Conservation (phyloP, 2,113 vertebrate genomes). For the Athene cunicularia region DNA sequence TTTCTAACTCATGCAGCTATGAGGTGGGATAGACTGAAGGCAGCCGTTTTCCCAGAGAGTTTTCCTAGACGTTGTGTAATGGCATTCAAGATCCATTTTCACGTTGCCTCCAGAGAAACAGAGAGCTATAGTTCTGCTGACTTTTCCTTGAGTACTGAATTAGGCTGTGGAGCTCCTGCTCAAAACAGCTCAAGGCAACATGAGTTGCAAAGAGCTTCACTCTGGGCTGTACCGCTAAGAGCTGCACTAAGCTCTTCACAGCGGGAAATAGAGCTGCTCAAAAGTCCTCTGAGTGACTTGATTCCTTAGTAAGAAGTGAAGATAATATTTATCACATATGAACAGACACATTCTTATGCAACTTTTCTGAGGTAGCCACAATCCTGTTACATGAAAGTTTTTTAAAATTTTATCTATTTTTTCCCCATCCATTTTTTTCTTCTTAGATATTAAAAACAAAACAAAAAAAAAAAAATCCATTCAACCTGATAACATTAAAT, state of each 20-base stretch:
- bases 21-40: background rate
- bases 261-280: background rate
- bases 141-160: background rate
- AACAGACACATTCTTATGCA: background rate
- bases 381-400: rapidly evolving
- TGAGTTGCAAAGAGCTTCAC: background rate
- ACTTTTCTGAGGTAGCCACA: background rate
- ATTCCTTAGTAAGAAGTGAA: background rate
- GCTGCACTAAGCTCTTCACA: background rate
- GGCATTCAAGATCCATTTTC: background rate
- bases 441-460: background rate
- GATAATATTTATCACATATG: background rate
- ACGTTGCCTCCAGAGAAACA: background rate
- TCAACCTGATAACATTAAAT: background rate
- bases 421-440: background rate
- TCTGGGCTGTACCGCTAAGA: background rate
- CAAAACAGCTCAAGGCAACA: background rate
- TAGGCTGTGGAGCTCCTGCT: background rate
- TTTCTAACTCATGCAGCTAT: background rate
- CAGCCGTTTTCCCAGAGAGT: background rate
- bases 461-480: background rate
- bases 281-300: background rate
- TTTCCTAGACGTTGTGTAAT: rapidly evolving
- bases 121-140: background rate
- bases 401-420: background rate